Evolutionary conservation across 2,888 invertebrate species (phyloP), one percentile per base, ranked within the genome.

Genomic region (Ceriagrion tenellum): DNA sequence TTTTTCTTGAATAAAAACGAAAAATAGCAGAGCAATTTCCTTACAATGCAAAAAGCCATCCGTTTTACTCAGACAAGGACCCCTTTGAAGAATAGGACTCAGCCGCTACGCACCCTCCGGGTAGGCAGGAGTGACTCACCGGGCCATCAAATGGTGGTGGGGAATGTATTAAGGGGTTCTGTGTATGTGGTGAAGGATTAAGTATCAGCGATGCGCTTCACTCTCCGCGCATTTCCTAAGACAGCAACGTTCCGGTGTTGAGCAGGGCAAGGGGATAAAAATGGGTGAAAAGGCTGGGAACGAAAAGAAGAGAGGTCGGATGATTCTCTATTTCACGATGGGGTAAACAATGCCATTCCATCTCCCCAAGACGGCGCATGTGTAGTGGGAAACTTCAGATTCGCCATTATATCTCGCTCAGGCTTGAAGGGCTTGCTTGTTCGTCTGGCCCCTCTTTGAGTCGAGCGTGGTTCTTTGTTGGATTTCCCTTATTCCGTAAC

Each of bases 31-130:
- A 35, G 81, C 81, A 81, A 81, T 81, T 81, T 81, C 81, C 81
- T 81, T 35, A 81, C 81, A 81, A 81, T 81, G 81, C 81, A 81
- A 35, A 81, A 81, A 81, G 30, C 81, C 35, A 81, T 81, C 35
- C 81, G 35, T 81, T 81, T 81, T 81, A 35, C 35, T 81, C 81
- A 35, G 81, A 81, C 30, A 81, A 35, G 35, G 81, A 35, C 35
- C 13, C n/a, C 35, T 30, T 81, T 81, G 81, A 81, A 81, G 81
- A 81, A 35, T 81, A 81, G 35, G 81, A 30, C 35, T 3, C 81
- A 35, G 16, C 81, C 30, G 81, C 35, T 12, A 35, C n/a, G 81
- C 30, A 81, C 35, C 81, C 18, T 3, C 81, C 16, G 81, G 81
- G 81, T 16, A 35, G 12, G 35, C 30, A 16, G 30, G 13, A 81